phyloP scores from a whole-genome alignment of 2,797 vertebrate genomes.

The Centropyge bicolor region DNA sequence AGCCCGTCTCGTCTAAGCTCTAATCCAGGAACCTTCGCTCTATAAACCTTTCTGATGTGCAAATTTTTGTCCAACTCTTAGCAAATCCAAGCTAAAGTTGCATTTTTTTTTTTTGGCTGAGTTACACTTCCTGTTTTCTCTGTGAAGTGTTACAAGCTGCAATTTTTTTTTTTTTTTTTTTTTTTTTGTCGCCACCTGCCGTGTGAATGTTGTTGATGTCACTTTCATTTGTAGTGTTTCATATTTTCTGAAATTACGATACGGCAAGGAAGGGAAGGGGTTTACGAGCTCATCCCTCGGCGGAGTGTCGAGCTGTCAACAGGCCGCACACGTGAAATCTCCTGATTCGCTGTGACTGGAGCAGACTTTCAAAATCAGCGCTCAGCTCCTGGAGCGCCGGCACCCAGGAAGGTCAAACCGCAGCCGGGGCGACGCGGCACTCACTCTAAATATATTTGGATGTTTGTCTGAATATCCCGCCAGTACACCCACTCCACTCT shows the following conservation, averaged over 20 bases:
- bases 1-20: constrained; percentile 54
- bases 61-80: constrained; percentile 57
- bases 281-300: constrained; percentile 25
- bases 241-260: constrained; percentile 19
- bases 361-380: constrained; percentile 74
- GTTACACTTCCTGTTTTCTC: constrained; percentile 10
- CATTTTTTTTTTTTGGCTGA: neutral
- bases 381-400: constrained; percentile 60
- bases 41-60: constrained; percentile 68
- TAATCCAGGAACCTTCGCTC: constrained; percentile 58
- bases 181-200: neutral
- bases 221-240: constrained; percentile 21
- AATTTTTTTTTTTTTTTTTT: neutral
- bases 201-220: constrained; percentile 19
- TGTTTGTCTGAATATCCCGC: constrained; percentile 62
- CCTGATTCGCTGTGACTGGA: constrained; percentile 72
- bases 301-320: constrained; percentile 60
- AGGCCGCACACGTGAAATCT: constrained; percentile 23
- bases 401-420: constrained; percentile 71
- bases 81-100: constrained; percentile 42
- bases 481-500: constrained; percentile 34
- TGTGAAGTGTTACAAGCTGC: constrained; percentile 14
- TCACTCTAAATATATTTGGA: constrained; percentile 60
- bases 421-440: constrained; percentile 35
- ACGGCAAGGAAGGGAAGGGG: constrained; percentile 16